A percentile compares a stretch with the other conserved stretches of the same genome.
phyloP scores from a whole-genome alignment of 1,140 invertebrate genomes.

The Drosophila malerkotliana region DNA sequence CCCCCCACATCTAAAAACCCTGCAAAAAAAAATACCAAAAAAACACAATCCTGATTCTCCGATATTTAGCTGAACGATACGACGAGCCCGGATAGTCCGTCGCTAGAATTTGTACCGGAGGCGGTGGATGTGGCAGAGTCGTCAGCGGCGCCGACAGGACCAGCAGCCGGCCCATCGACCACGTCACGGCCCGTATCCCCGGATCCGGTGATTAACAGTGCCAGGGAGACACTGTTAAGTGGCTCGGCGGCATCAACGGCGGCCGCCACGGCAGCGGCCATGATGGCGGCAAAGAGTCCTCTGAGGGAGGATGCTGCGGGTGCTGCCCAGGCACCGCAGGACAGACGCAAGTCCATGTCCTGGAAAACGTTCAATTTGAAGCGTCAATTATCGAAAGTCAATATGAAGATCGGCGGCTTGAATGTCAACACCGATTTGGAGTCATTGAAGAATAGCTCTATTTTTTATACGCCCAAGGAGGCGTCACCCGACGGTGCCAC shows the following conservation, averaged over 20 bases:
- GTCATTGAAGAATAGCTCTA: constrained; percentile 68
- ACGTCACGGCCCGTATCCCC: constrained; percentile 68
- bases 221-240: constrained; percentile 48
- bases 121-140: constrained; percentile 16
- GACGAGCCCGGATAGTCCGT: constrained; percentile 80
- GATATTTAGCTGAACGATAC: constrained; percentile 78
- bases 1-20: neutral
- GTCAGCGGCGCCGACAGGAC: constrained; percentile 9
- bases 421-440: constrained; percentile 86
- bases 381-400: constrained; percentile 91
- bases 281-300: constrained; percentile 66
- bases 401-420: constrained; percentile 87
- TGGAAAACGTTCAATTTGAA: constrained; percentile 91
- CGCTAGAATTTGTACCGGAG: constrained; percentile 77
- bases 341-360: constrained; percentile 86
- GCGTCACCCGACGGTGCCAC: constrained; percentile 63
- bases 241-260: constrained; percentile 37
- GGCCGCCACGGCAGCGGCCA: constrained; percentile 18
- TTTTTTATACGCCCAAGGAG: constrained; percentile 85
- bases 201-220: constrained; percentile 56
- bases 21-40: neutral
- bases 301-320: constrained; percentile 60
- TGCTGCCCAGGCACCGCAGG: constrained; percentile 45
- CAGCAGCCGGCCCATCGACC: constrained; percentile 6
- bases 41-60: constrained; percentile 49